Evolutionary conservation across 2,888 invertebrate genomes (phyloP).

Genomic region (Drosophila buzzatii): DNA sequence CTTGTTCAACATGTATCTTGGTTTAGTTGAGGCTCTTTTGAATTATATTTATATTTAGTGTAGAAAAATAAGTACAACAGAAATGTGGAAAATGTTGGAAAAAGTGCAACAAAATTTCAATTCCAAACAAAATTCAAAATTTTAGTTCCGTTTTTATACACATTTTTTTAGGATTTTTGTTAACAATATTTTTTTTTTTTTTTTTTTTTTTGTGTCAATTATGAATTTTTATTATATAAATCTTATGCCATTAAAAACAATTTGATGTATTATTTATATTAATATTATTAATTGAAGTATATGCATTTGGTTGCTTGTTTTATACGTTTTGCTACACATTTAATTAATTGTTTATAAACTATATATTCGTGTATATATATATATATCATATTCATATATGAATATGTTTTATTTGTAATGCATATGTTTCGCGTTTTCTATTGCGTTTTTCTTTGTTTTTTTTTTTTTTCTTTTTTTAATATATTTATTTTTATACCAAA

Average conservation of each 20-base stretch:
- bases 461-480: constrained; percentile 13
- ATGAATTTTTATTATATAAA: constrained; percentile 21
- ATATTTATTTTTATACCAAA: constrained; percentile 25
- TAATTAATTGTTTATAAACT: constrained; percentile 50
- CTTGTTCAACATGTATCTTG: constrained; percentile 21
- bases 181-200: constrained; percentile 47
- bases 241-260: constrained; percentile 56
- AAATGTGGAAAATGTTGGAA: constrained; percentile 20
- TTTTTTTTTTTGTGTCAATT: constrained; percentile 12
- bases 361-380: constrained; percentile 43
- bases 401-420: constrained; percentile 39
- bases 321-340: constrained; percentile 67
- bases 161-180: constrained; percentile 22
- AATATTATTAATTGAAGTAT: constrained; percentile 46
- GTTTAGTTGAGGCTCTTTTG: constrained; percentile 13
- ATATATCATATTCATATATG: constrained; percentile 26
- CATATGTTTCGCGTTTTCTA: background rate
- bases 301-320: constrained; percentile 43
- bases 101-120: constrained; percentile 27
- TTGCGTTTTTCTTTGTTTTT: no score
- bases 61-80: constrained; percentile 50
- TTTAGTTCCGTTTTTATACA: constrained; percentile 15
- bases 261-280: constrained; percentile 34
- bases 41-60: constrained; percentile 21
- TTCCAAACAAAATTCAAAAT: constrained; percentile 42